Evolutionary conservation across 1,140 invertebrate species (phyloP), one percentile per base, ranked within the genome.

Genomic region (Solenopsis fugax): DNA sequence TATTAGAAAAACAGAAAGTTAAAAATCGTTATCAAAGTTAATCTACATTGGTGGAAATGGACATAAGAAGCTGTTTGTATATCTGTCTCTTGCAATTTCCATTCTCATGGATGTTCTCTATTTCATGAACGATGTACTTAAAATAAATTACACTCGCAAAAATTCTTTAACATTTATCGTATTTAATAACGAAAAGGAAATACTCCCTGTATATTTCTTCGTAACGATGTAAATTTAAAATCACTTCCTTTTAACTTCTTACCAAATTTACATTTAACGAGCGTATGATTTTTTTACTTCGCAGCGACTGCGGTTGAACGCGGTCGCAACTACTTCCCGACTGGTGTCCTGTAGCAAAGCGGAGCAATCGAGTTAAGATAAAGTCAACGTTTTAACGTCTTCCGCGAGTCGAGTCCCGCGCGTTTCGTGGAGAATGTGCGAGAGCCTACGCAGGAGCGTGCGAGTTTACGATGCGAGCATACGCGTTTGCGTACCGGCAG

Each of bases 301-400:
- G 10, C 13, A 54, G 56, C 50, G 64, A 69, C 34, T n/a, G n/a
- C 48, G 34, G 24, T 77, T n/a, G 50, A 41, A 81, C 16, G n/a
- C 21, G 5, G n/a, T 41, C 50, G 34, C n/a, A 29, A 50, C 6
- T n/a, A 65, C 34, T 81, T 81, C 9, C 16, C 16, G 10, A 41
- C 13, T 69, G 16, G 16, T 56, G 16, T 48, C 16, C 64, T 9
- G 16, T 21, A 34, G 50, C 24, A 45, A 71, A 81, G 34, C 50
- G 34, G n/a, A 18, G 16, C 78, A 69, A 71, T 56, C 52, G 78
- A 58, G 67, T 71, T 71, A 45, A 81, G 52, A 56, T 45, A 37
- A 56, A 81, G 65, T 56, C n/a, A 69, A 56, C 9, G 78, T 81
- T 81, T 81, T 56, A 81, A 52, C 64, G 24, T 45, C 41, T 50